Percentiles rank a stretch among this genome's conserved stretches.
These are phyloP conservation scores for Centrocercus urophasianus DNA, from an alignment of 2,113 vertebrate genomes.

Conservation along the genomic window DNA sequence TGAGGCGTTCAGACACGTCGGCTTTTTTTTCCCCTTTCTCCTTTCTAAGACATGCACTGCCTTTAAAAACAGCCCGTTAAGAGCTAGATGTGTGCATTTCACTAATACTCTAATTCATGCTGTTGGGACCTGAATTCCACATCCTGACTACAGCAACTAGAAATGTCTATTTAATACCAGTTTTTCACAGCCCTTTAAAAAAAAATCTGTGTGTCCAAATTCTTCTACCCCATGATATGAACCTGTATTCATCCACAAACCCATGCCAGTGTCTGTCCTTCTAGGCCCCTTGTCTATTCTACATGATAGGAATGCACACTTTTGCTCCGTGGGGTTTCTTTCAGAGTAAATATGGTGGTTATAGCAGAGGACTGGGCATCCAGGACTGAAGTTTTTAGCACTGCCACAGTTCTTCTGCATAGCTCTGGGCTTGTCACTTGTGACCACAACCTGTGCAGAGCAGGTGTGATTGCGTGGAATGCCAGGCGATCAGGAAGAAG, in stretches of 20 bases:
- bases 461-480: too few relatives aligned
- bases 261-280: not conserved
- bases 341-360: not conserved
- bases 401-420: not conserved
- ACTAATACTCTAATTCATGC: not conserved
- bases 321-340: not conserved
- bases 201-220: not conserved
- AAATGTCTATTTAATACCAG: not conserved
- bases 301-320: not conserved
- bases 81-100: not conserved
- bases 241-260: not conserved
- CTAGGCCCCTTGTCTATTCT: not conserved
- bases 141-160: not conserved
- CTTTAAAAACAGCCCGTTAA: not conserved
- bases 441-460: not conserved
- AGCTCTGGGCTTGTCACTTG: not conserved
- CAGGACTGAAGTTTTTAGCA: not conserved
- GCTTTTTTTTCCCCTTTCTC: rapidly evolving
- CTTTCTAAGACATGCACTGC: not conserved
- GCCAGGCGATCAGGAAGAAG: not conserved
- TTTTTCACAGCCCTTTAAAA: not conserved
- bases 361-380: not conserved
- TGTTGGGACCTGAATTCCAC: not conserved
- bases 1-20: not conserved
- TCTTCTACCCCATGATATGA: not conserved